phyloP scores from a whole-genome alignment of 1,140 invertebrate species.

The Polypedilum pembai region DNA sequence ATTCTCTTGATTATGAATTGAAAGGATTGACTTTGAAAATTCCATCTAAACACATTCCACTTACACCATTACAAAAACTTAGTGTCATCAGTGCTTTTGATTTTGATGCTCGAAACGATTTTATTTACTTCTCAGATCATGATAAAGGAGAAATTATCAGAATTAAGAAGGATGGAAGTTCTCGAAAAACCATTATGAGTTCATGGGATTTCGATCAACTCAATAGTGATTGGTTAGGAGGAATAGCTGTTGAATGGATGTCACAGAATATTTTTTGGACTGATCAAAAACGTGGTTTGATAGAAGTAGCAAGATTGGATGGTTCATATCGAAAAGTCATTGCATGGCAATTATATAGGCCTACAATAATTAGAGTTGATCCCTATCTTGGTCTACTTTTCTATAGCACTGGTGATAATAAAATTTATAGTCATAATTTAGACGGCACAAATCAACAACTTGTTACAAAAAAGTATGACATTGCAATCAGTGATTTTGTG shows the following conservation, averaged over 20 bases:
- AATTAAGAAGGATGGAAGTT: conserved; percentile 69
- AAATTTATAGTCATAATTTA: conserved; percentile 33
- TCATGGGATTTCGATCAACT: conserved; percentile 45
- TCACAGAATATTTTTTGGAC: conserved; percentile 86
- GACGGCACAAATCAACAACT: conserved; percentile 48
- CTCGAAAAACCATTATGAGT: conserved; percentile 49
- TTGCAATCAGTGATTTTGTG: conserved; percentile 60
- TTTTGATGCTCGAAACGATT: conserved; percentile 60
- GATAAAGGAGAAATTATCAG: conserved; percentile 65
- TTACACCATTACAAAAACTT: not conserved
- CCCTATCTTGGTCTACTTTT: conserved; percentile 61
- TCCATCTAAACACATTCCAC: conserved; percentile 34
- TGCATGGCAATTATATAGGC: conserved; percentile 62
- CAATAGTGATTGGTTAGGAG: conserved; percentile 42
- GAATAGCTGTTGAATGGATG: conserved; percentile 77
- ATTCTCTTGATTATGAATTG: conserved; percentile 67
- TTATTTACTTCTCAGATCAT: conserved; percentile 73
- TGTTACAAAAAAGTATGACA: conserved; percentile 45
- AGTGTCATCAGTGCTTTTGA: conserved; percentile 48
- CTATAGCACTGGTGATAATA: conserved; percentile 72
- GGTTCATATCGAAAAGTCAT: conserved; percentile 72
- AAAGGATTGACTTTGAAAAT: conserved; percentile 56
- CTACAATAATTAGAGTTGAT: conserved; percentile 56
- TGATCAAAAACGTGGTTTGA: conserved; percentile 74
- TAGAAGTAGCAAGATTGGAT: conserved; percentile 76